Evolutionary conservation across 2,888 invertebrate species (phyloP).

Genomic region (Chaetogeoica ovagalla): DNA sequence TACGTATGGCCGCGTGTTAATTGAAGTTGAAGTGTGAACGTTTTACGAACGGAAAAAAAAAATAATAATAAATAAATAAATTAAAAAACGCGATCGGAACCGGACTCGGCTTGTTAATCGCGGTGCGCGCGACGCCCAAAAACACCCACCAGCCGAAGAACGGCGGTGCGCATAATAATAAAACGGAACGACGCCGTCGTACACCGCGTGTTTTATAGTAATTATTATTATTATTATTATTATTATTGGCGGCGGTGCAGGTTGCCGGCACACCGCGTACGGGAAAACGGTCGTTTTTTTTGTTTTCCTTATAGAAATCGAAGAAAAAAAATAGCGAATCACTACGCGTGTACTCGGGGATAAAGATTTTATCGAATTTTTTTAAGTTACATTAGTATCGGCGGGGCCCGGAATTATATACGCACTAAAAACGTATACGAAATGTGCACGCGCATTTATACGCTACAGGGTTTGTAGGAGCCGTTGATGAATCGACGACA

Average conservation of each 20-base stretch:
- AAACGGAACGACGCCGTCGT: background rate
- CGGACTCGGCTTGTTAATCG: constrained; percentile 45
- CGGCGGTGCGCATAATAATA: constrained; percentile 23
- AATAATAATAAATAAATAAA: no score
- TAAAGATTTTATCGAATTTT: no score
- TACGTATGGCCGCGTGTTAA: constrained; percentile 19
- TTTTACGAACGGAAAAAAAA: constrained; percentile 6
- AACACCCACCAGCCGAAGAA: constrained; percentile 30
- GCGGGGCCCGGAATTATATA: no score
- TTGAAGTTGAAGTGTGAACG: constrained; percentile 50
- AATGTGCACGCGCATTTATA: no score
- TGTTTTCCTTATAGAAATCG: no score
- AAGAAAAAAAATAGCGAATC: no score
- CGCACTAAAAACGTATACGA: no score
- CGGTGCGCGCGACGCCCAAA: constrained; percentile 30
- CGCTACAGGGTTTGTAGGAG: no score
- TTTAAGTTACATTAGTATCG: no score
- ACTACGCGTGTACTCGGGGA: no score
- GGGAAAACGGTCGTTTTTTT: no score
- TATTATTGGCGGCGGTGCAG: background rate
- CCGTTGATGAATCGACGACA: no score
- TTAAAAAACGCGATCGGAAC: constrained; percentile 42
- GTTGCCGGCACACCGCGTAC: background rate
- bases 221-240: background rate
- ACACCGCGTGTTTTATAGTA: constrained; percentile 7